Evolutionary conservation across 92 coral and sea anemone genomes (phyloP).

Genomic region (Epizoanthus ramosus): DNA sequence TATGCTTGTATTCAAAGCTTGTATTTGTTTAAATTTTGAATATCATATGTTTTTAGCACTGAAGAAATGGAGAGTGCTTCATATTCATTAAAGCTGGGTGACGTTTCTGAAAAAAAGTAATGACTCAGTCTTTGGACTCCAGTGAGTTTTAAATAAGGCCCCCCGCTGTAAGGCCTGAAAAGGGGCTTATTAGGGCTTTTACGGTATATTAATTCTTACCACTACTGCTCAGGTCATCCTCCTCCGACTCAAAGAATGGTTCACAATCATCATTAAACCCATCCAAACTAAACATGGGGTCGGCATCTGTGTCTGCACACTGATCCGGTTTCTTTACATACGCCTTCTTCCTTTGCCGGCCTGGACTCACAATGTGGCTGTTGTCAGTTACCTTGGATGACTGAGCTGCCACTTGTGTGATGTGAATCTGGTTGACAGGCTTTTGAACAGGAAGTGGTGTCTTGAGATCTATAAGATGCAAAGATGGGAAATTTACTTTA

Average conservation of each 20-base stretch:
- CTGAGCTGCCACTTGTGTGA: constrained; percentile 55
- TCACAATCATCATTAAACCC: constrained; percentile 87
- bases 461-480: constrained; percentile 7
- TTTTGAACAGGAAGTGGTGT: constrained; percentile 26
- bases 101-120: too few species aligned
- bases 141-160: too few species aligned
- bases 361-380: constrained; percentile 39
- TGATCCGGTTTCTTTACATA: constrained; percentile 56
- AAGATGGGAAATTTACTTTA: too few species aligned
- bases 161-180: too few species aligned
- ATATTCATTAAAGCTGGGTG: too few species aligned
- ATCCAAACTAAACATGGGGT: constrained; percentile 85
- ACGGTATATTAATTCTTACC: constrained; percentile 31
- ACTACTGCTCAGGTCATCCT: constrained; percentile 95
- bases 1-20: too few species aligned
- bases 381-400: constrained; percentile 23
- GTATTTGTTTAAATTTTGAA: too few species aligned
- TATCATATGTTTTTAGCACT: too few species aligned
- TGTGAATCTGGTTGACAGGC: constrained; percentile 55
- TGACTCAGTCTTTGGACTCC: too few species aligned
- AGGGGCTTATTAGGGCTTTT: too few species aligned
- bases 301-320: constrained; percentile 69
- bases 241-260: constrained; percentile 96
- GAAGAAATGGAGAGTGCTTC: too few species aligned
- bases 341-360: constrained; percentile 38